Evolutionary conservation across 2,113 vertebrate genomes (phyloP).

Genomic region (Ondatra zibethicus): DNA sequence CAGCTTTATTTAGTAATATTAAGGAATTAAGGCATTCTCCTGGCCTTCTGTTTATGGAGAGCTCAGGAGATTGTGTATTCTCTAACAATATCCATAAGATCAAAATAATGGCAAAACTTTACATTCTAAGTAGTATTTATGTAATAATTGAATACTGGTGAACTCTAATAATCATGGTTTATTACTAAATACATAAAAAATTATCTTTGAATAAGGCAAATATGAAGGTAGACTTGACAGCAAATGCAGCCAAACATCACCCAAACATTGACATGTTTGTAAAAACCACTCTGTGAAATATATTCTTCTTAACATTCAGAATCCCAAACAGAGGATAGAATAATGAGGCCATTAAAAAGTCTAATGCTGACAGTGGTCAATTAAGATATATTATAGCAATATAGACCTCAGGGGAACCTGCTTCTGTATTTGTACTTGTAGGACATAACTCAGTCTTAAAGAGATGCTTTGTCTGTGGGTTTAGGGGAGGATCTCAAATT

Average conservation of each 20-base stretch:
- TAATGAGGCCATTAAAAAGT: slow-evolving; percentile 83
- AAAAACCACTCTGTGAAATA: slow-evolving; percentile 78
- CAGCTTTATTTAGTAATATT: background rate
- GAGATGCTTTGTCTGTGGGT: slow-evolving; percentile 39
- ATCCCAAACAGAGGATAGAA: slow-evolving; percentile 71
- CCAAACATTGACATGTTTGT: slow-evolving; percentile 73
- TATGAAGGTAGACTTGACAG: slow-evolving; percentile 11
- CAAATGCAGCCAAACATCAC: background rate
- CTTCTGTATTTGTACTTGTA: slow-evolving; percentile 70
- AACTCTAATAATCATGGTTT: background rate
- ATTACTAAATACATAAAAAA: slow-evolving; percentile 15
- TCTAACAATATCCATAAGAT: background rate
- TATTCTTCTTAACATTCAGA: slow-evolving; percentile 76
- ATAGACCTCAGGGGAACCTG: slow-evolving; percentile 68
- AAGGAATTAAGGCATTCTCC: background rate
- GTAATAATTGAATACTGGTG: slow-evolving; percentile 33
- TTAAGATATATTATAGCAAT: slow-evolving; percentile 82
- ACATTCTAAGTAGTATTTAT: background rate
- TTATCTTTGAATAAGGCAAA: background rate
- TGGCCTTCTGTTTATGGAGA: background rate
- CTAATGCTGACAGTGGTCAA: slow-evolving; percentile 77
- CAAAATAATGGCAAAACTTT: slow-evolving; percentile 42
- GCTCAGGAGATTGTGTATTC: background rate
- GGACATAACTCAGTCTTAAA: slow-evolving; percentile 50
- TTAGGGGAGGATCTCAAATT: slow-evolving; percentile 13